Evolutionary conservation across 2,888 invertebrate species (phyloP), one percentile per base, ranked within the genome.

Genomic region (Leptodirus hochenwartii): DNA sequence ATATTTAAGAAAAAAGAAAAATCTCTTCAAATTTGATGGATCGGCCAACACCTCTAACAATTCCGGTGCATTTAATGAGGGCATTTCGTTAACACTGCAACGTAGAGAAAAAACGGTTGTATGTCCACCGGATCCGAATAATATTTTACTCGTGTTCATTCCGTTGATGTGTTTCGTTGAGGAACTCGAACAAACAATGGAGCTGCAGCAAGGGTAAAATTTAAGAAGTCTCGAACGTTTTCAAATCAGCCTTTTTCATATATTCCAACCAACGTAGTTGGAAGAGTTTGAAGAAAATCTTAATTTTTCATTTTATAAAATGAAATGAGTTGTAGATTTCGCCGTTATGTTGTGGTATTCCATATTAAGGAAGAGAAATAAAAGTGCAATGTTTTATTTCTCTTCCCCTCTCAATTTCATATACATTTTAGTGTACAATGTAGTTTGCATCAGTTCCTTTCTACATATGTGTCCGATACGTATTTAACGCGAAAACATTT

Each of bases 381-480:
- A n/a, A n/a, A n/a, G n/a, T n/a, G n/a, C n/a, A n/a, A n/a, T n/a
- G n/a, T n/a, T n/a, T n/a, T n/a, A n/a, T n/a, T n/a, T n/a, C n/a
- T n/a, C n/a, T n/a, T n/a, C n/a, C n/a, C n/a, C n/a, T n/a, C n/a
- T n/a, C n/a, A n/a, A n/a, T n/a, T n/a, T n/a, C n/a, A n/a, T n/a
- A n/a, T n/a, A n/a, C 37, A n/a, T 49, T 47, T 11, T 37, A 66
- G 67, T 11, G 64, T 63, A 43, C 64, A 76, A 25, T 82, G 82
- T 47, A 75, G 77, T 3, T 61, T 91, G 32, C 78, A 84, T 45
- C 72, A 72, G 37, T 91, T 88, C 55, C 60, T 93, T 31, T 72
- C 76, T 26, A 79, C 85, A 50, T 85, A 88, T 55, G 78, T 91
- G 14, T 78, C 79, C 40, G 77, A 82, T 43, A 78, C 78, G 5